Conservation (phyloP, 2,888 invertebrate species). For the Neoitamus cyanurus region DNA sequence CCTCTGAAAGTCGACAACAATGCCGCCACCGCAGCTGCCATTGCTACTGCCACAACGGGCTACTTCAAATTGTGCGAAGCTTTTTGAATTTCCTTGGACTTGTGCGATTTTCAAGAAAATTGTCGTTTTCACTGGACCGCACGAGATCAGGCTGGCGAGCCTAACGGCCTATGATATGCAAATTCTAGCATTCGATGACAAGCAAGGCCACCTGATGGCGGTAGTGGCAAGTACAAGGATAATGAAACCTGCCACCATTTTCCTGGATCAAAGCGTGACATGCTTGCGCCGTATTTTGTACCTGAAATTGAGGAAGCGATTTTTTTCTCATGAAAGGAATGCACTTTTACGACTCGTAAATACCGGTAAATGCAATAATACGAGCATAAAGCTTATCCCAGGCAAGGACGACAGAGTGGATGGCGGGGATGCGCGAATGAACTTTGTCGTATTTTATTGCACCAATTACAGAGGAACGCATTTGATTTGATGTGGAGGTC, state of each 20-base stretch:
- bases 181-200: slow-evolving; percentile 7
- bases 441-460: not conserved
- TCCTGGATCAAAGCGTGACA: not conserved
- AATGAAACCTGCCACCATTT: not conserved
- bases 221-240: slow-evolving; percentile 44
- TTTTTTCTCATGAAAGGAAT: not conserved
- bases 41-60: not conserved
- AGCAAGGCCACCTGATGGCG: not conserved
- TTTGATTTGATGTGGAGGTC: not conserved
- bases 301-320: slow-evolving; percentile 16
- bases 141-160: not conserved
- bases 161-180: slow-evolving; percentile 3
- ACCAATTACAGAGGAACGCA: not conserved
- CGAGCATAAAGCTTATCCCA: not conserved
- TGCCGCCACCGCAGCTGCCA: not conserved
- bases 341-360: not conserved
- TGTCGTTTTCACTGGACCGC: slow-evolving; percentile 5
- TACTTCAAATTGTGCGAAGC: not conserved
- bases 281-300: not conserved
- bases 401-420: not conserved
- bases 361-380: not conserved
- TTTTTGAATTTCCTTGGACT: slow-evolving; percentile 46
- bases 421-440: not conserved
- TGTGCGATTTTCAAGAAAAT: slow-evolving; percentile 44
- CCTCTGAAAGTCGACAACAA: slow-evolving; percentile 19